Conservation (phyloP, 2,797 vertebrate genomes). For the Rallus crepitans region DNA sequence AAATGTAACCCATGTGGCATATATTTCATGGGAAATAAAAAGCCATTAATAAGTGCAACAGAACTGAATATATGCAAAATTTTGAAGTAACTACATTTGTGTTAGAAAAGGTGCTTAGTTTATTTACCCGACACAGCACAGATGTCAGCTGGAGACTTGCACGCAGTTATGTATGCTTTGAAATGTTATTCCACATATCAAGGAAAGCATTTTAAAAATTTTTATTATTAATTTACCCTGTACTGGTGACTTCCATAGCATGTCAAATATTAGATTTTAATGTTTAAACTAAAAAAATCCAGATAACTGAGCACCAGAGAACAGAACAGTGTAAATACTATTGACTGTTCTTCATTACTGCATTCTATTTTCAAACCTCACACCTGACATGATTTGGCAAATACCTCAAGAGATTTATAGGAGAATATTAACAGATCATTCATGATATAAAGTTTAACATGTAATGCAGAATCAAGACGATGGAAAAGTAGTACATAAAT, state of each 20-base stretch:
- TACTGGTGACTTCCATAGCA: background rate
- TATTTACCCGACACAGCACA: background rate
- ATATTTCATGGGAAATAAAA: background rate
- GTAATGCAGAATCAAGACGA: background rate
- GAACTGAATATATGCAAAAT: background rate
- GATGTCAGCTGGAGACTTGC: background rate
- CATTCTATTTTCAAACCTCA: background rate
- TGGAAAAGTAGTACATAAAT: background rate
- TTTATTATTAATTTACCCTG: background rate
- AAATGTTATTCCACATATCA: background rate
- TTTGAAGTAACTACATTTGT: background rate
- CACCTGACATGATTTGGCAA: background rate
- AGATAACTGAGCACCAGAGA: background rate
- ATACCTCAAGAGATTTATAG: background rate
- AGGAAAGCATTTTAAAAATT: background rate
- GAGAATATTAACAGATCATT: background rate
- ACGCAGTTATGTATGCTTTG: accelerated
- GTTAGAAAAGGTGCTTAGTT: background rate
- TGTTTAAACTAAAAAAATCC: background rate
- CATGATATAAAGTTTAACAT: background rate
- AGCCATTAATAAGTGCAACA: background rate
- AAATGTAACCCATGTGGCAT: background rate
- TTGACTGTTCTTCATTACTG: background rate
- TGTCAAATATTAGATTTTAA: background rate
- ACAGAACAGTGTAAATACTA: background rate